Percentiles rank a stretch among this genome's conserved stretches.
These are phyloP conservation scores for Rugalucina vietnamica DNA, from an alignment of 2,888 invertebrate genomes.

Conservation along the genomic window DNA sequence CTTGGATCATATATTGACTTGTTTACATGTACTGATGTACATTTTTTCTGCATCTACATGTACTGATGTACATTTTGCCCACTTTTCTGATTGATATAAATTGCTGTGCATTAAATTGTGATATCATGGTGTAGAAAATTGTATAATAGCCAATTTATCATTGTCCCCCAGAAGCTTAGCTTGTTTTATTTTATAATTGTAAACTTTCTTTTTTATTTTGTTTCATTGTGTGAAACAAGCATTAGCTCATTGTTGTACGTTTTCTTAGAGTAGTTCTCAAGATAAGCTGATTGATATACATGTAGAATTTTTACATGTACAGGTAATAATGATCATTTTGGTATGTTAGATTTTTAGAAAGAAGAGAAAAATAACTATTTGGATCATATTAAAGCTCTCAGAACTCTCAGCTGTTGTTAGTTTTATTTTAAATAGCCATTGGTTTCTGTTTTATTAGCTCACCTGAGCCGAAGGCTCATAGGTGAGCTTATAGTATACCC, in stretches of 20 bases:
- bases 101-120: no score
- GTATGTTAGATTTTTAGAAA: constrained; percentile 5
- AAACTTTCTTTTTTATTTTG: neutral
- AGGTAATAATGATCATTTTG: neutral
- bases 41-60: neutral
- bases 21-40: no score
- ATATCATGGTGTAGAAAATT: neutral
- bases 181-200: neutral
- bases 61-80: neutral
- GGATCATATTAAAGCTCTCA: constrained; percentile 3
- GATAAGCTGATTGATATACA: neutral
- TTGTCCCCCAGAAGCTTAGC: neutral
- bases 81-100: no score
- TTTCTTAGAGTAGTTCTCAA: constrained; percentile 2
- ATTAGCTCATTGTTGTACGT: neutral
- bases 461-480: no score
- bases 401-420: neutral
- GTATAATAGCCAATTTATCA: neutral
- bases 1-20: no score
- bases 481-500: no score
- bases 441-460: no score
- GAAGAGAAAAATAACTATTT: neutral
- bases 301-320: neutral
- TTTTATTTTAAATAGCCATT: no score
- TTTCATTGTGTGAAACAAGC: neutral